Base-by-base conservation (phyloP, 2,113 vertebrate species). In the Fukomys damarensis region DNA sequence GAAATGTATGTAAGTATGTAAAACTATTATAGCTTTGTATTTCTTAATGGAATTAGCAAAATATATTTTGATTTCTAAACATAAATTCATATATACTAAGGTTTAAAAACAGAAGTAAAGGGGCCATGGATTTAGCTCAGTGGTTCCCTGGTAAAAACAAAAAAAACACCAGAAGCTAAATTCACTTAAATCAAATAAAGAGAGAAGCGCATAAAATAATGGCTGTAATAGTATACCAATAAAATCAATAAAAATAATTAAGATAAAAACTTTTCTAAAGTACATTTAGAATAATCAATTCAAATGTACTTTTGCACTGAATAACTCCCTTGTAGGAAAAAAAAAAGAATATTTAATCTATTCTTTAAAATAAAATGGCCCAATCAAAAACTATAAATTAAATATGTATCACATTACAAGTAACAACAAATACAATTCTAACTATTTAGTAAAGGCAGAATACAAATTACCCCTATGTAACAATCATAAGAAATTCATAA, bases 11-110 rank as follows among this genome's bases (percentile, higher is more conserved):
- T 7, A 68, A 35, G 49, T 49, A 52, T 24, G 63, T 65, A 82
- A 76, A 95, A 82, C 8, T n/a, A 86, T 46, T 85, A 81, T 28
- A 80, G 43, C 19, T 77, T 92, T 82, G 41, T 77, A 95, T 32
- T 72, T 26, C 49, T 77, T 91, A 87, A 52, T 56, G n/a, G 72
- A 95, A 95, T 83, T 79, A 92, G 46, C 41, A 24, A 76, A 95
- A 63, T 94, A 49, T 52, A 32, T 95, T 82, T 95, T 92, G 87
- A 93, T 80, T 86, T 96, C 61, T 86, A 89, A 96, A 93, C 20
- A 89, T 65, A 92, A 79, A 79, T 56, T 89, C 32, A 89, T 59
- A 93, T 77, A 77, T 43, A 93, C 66, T 89, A 63, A 43, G 20
- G 41, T 41, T 93, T 35, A 97, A 94, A 89, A 93, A 70, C 0